These are phyloP conservation scores for Trididemnum nubilum DNA, from an alignment of 23 tunicate genomes.

Conservation along the genomic window DNA sequence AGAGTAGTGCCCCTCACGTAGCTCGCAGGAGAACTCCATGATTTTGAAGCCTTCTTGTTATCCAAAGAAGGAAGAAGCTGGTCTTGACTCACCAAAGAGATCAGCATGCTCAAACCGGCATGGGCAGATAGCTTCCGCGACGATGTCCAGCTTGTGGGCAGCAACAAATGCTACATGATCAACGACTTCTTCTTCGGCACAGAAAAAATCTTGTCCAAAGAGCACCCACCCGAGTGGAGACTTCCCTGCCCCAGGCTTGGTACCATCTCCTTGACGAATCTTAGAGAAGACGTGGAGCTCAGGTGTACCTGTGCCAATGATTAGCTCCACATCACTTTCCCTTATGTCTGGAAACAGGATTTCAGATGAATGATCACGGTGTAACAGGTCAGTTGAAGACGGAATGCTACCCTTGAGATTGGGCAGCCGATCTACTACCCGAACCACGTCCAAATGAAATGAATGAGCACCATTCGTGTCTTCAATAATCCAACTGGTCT, in stretches of 20 bases:
- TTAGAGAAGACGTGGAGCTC: constrained; percentile 4
- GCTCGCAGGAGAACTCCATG: not conserved
- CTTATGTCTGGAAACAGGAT: not conserved
- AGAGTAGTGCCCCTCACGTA: not conserved
- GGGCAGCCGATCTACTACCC: constrained; percentile 7
- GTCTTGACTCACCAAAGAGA: constrained; percentile 3
- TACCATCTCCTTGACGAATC: not conserved
- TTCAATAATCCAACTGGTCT: not conserved
- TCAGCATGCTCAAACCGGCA: constrained; percentile 10
- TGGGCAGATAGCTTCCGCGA: not conserved
- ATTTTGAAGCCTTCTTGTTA: constrained; percentile 3
- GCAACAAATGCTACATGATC: not conserved
- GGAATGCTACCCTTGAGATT: constrained; percentile 9
- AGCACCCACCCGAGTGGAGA: constrained; percentile 12
- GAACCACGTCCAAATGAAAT: not conserved
- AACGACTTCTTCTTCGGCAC: not conserved
- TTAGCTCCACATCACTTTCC: constrained; percentile 5
- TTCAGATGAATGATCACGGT: not conserved
- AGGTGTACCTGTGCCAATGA: constrained; percentile 17
- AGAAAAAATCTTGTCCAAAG: not conserved
- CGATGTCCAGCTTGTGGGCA: not conserved
- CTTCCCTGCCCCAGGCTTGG: not conserved
- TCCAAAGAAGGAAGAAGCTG: constrained; percentile 6
- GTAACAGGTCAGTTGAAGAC: not conserved
- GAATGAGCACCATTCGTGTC: not conserved